phyloP scores from a whole-genome alignment of 2,888 invertebrate genomes.

The Steinernema carpocapsae region DNA sequence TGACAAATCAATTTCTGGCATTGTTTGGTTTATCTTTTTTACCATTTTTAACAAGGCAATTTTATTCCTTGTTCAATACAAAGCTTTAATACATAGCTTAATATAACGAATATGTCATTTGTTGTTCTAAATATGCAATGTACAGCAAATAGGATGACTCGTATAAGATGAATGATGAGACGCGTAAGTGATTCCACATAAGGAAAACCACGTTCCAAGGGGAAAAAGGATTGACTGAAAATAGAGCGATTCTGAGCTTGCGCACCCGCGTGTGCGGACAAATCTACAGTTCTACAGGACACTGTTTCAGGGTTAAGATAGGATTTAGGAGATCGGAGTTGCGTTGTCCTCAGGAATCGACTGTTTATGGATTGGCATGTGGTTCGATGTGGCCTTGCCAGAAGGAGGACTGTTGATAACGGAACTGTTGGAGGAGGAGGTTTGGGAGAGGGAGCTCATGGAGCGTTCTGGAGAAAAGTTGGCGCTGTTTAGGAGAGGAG shows the following conservation, averaged over 20 bases:
- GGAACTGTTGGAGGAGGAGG: neutral
- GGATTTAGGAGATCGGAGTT: slow-evolving; percentile 2
- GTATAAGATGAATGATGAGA: slow-evolving; percentile 19
- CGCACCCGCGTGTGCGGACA: neutral
- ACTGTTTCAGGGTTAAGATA: neutral
- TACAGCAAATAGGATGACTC: slow-evolving; percentile 1
- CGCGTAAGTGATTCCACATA: slow-evolving; percentile 26
- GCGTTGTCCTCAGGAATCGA: slow-evolving; percentile 9
- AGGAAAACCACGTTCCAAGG: neutral
- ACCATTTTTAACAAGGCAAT: no score
- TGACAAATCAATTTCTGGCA: no score
- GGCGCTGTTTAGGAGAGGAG: slow-evolving; percentile 2
- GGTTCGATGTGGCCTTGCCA: neutral
- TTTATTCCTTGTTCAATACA: no score
- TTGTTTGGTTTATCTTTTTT: no score
- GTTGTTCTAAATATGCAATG: no score
- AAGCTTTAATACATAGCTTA: no score
- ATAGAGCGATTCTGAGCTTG: neutral
- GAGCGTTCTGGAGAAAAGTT: slow-evolving; percentile 15
- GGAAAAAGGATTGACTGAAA: neutral
- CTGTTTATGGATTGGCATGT: neutral
- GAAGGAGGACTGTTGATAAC: slow-evolving; percentile 2
- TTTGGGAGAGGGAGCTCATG: slow-evolving; percentile 7
- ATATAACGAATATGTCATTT: no score
- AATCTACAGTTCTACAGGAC: neutral